Conservation (phyloP, 2,113 vertebrate genomes). For the Ranitomeya imitator region DNA sequence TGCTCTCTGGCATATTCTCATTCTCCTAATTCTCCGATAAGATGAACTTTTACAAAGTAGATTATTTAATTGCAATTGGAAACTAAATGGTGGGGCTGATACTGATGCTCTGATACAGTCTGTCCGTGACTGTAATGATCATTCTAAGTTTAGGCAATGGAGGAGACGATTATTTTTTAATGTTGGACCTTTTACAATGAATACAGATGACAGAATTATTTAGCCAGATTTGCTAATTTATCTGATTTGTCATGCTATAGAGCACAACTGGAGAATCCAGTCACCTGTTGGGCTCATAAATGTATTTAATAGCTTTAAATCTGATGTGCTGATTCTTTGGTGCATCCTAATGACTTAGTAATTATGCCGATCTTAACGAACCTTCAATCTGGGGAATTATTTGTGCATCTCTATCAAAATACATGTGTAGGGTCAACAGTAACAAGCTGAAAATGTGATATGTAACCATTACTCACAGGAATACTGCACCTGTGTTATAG, state of each 20-base stretch:
- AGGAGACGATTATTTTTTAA: background rate
- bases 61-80: background rate
- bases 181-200: background rate
- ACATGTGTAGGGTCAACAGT: too few relatives aligned
- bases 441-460: too few relatives aligned
- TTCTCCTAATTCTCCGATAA: slow-evolving; percentile 34
- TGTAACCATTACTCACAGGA: too few relatives aligned
- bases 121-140: slow-evolving; percentile 1
- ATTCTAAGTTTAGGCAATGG: background rate
- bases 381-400: too few relatives aligned
- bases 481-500: too few relatives aligned
- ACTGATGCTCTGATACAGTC: background rate
- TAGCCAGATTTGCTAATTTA: background rate
- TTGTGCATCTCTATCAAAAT: too few relatives aligned
- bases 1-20: slow-evolving; percentile 13
- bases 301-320: too few relatives aligned
- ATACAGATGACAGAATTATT: slow-evolving; percentile 6
- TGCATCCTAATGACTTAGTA: too few relatives aligned
- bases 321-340: too few relatives aligned
- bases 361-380: too few relatives aligned
- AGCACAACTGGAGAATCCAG: too few relatives aligned
- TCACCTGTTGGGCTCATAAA: too few relatives aligned
- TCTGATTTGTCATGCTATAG: background rate
- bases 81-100: background rate
- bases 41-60: slow-evolving; percentile 26